Evolutionary conservation across 2,113 vertebrate genomes (phyloP), one percentile per base, ranked within the genome.

Genomic region (Otocyon megalotis): DNA sequence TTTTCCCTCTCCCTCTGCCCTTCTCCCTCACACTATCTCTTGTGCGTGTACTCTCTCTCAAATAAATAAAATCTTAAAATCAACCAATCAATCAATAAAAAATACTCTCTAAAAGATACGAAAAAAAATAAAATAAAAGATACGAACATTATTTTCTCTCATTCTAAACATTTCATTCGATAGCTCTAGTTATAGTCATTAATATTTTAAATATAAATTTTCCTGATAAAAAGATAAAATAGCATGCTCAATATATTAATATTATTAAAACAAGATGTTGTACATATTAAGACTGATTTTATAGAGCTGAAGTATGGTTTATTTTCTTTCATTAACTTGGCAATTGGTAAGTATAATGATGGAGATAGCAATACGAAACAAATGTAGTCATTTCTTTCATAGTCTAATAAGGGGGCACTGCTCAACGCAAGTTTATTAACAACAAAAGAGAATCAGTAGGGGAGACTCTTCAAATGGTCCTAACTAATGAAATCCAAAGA

Each of bases 221-320:
- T 72, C 9, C 37, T 86, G 37, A 32, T 17, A 91, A 88, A 87
- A 88, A 97, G 26, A 62, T 60, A 60, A 69, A 90, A 95, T 69
- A 76, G 7, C 8, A 67, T 54, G 43, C 5, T 35, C 6, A 67
- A 81, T 54, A 62, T 91, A 60, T 62, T 67, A 15, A 76, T 86
- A 85, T 5, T 56, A 13, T 83, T 30, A 30, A 50, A 50, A 17
- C 14, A 89, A 85, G 32, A 72, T 35, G 37, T 79, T 81, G n/a
- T 35, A 76, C 80, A 76, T 54, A 30, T 74, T n/a, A 71, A 65
- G 20, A n/a, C 11, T 37, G 37, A 53, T 69, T 93, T 92, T 69
- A 90, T 43, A 82, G 19, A 54, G 65, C 30, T 54, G 16, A 81
- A 43, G 48, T 76, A 6, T 54, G 12, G 53, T 32, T 62, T 74